phyloP scores from a whole-genome alignment of 1,140 invertebrate genomes.

The Elymnias hypermnestra region DNA sequence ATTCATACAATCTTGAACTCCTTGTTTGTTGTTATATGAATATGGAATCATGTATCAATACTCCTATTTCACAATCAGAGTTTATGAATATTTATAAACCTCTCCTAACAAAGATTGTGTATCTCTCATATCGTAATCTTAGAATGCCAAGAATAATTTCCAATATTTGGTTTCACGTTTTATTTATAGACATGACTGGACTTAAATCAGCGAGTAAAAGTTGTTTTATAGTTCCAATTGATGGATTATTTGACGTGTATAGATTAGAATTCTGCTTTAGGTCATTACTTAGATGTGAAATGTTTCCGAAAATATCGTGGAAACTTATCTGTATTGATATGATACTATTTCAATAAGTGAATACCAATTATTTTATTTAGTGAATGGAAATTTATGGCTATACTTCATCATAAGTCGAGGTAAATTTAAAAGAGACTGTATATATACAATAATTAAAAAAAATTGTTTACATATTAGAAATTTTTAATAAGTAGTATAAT shows the following conservation, averaged over 20 bases:
- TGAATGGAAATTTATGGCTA: no score
- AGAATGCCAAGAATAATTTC: constrained; percentile 12
- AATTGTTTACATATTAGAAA: no score
- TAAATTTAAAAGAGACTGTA: no score
- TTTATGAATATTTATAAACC: constrained; percentile 28
- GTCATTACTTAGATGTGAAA: not conserved
- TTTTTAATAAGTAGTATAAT: no score
- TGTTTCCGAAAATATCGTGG: not conserved
- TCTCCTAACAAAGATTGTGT: constrained; percentile 11
- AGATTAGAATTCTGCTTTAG: not conserved
- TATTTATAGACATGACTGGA: constrained; percentile 8
- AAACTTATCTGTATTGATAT: not conserved
- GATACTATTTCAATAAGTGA: no score
- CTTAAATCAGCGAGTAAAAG: constrained; percentile 8
- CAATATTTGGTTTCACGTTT: constrained; percentile 15
- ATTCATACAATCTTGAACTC: no score
- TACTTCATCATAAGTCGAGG: no score
- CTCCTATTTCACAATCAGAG: constrained; percentile 29
- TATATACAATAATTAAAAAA: no score
- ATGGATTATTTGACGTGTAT: not conserved
- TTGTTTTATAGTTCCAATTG: not conserved
- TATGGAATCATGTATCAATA: constrained; percentile 12
- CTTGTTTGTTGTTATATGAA: constrained; percentile 5
- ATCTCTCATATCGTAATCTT: constrained; percentile 11
- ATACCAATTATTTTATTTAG: no score